Evolutionary conservation across 2,888 invertebrate genomes (phyloP).

Genomic region (Drosophila melanosoma): DNA sequence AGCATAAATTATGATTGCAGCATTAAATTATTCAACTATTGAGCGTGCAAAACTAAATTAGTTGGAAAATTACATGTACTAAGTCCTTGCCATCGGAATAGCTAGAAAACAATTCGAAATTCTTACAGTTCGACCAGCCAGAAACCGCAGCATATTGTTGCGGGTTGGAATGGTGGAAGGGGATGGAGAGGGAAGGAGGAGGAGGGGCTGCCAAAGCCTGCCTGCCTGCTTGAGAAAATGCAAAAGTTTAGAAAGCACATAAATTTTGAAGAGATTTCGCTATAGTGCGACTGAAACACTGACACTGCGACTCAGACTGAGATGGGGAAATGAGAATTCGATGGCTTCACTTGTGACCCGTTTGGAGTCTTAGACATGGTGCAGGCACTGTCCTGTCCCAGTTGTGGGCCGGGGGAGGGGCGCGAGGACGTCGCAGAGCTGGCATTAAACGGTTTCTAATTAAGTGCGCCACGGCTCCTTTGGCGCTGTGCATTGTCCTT

Average conservation of each 20-base stretch:
- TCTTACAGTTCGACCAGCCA: constrained; percentile 16
- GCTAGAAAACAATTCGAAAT: constrained; percentile 29
- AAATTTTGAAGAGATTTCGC: constrained; percentile 53
- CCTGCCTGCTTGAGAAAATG: constrained; percentile 9
- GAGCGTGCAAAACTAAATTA: constrained; percentile 72
- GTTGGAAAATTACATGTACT: constrained; percentile 69
- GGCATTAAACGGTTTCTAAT: constrained; percentile 79
- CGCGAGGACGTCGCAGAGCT: constrained; percentile 33
- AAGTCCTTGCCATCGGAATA: constrained; percentile 3
- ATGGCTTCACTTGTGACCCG: constrained; percentile 28
- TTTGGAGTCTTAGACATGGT: constrained; percentile 4
- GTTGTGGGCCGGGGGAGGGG: constrained; percentile 46
- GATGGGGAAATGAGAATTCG: constrained; percentile 31
- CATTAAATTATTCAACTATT: constrained; percentile 65
- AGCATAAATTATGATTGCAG: constrained; percentile 40
- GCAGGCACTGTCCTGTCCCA: constrained; percentile 47
- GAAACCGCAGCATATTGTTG: constrained; percentile 12
- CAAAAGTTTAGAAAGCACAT: constrained; percentile 49
- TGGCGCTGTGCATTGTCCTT: constrained; percentile 36
- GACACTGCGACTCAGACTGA: neutral
- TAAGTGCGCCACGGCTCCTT: constrained; percentile 61
- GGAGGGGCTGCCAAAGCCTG: neutral
- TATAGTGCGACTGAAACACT: constrained; percentile 2
- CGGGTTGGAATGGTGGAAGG: neutral
- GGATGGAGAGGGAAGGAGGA: too few relatives aligned